Base-by-base conservation (phyloP, 1,140 invertebrate species). In the Archivesica marissinica region DNA sequence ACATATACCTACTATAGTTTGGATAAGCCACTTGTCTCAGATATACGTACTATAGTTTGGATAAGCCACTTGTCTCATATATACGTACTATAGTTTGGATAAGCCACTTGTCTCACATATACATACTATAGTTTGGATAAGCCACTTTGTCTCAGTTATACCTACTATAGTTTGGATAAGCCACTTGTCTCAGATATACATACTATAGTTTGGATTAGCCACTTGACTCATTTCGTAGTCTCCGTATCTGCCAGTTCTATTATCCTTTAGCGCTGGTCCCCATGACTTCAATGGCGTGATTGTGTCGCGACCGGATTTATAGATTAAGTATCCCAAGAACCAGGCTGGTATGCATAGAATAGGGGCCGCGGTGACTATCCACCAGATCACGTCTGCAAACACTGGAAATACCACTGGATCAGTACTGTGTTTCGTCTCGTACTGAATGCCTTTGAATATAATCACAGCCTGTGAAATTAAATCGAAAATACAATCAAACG, bases 191-290 rank as follows among this genome's bases (percentile, higher is more conserved):
- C n/a, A n/a, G n/a, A n/a, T n/a, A n/a, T n/a, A n/a, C n/a, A n/a
- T n/a, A n/a, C n/a, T n/a, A n/a, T n/a, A n/a, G n/a, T n/a, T n/a
- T n/a, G n/a, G n/a, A n/a, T n/a, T n/a, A n/a, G n/a, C n/a, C n/a
- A n/a, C n/a, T n/a, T n/a, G n/a, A n/a, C n/a, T 61, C 52, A 77
- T 77, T 23, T 23, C 54, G 20, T 1, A 11, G 6, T 33, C 38
- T 28, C 33, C 77, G 61, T 89, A 89, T 54, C 80, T 28, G 38
- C 86, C 88, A 13, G 68, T 66, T 59, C 59, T 70, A 66, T 89
- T 86, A 68, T 89, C 88, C 41, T 72, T 35, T 15, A 88, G 76
- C 0, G 86, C 70, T 50, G 88, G 88, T 52, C 88, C 88, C 88
- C 88, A 89, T 13, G 66, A 61, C 4, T 28, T 1, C 50, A 61